Conservation (phyloP, 2,113 vertebrate genomes). For the Salvelinus sp. region DNA sequence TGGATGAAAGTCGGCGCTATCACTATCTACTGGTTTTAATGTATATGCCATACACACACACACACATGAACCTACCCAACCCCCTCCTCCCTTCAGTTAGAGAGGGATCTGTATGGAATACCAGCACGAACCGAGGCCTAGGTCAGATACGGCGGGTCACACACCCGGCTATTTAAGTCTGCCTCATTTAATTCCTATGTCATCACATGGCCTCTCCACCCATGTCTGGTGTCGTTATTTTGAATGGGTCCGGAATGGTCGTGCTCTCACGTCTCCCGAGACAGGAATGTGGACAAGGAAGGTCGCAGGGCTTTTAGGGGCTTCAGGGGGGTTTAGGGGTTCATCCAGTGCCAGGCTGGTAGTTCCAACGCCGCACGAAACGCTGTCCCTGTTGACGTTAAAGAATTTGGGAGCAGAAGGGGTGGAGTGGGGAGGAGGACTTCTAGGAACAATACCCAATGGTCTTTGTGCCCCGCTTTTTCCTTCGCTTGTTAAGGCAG, state of each 20-base stretch:
- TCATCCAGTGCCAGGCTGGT: neutral
- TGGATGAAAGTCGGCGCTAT: too few relatives aligned
- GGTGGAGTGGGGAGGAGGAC: neutral
- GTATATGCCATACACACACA: slow-evolving; percentile 4
- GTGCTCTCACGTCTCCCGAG: slow-evolving; percentile 34
- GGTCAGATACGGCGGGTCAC: slow-evolving; percentile 34
- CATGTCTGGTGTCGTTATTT: slow-evolving; percentile 31
- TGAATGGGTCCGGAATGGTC: slow-evolving; percentile 23
- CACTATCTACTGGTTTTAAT: too few relatives aligned
- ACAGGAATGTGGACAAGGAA: slow-evolving; percentile 40
- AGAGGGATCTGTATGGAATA: slow-evolving; percentile 47
- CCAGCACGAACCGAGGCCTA: slow-evolving; percentile 42
- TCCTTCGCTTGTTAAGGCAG: neutral
- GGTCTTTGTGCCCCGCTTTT: neutral
- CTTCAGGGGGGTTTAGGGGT: slow-evolving; percentile 1
- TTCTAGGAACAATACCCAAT: slow-evolving; percentile 25
- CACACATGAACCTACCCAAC: neutral
- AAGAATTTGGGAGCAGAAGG: slow-evolving; percentile 28
- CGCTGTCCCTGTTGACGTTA: slow-evolving; percentile 28
- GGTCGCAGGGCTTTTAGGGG: neutral
- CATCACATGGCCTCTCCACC: slow-evolving; percentile 23
- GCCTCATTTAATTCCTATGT: slow-evolving; percentile 39
- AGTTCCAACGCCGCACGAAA: slow-evolving; percentile 16
- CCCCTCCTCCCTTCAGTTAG: slow-evolving; percentile 34
- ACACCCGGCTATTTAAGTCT: slow-evolving; percentile 61